Base-by-base conservation (phyloP, 2,888 invertebrate genomes). In the Parnassius smintheus region DNA sequence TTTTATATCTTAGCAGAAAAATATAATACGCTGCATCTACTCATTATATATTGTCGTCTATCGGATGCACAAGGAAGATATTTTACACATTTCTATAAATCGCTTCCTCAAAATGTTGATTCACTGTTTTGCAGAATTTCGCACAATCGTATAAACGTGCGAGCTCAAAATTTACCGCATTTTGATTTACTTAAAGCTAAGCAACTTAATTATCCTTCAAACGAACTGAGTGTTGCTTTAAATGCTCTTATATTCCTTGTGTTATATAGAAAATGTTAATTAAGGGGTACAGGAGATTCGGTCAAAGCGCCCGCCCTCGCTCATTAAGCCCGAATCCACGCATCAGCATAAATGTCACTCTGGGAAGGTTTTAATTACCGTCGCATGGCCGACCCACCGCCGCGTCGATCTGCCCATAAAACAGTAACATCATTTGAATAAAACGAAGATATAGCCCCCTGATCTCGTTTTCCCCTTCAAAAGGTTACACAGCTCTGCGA, bases 311-410 rank as follows among this genome's bases (percentile, higher is more conserved):
- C 83, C 85, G 85, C 83, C 78, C 76, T 73, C 70, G 69, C 75
- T 82, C 83, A 85, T 88, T 88, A 86, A 83, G 76, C 68, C 72
- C 65, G 77, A 75, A 78, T 81, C 80, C 81, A 77, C 77, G 77
- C 83, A 88, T 88, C 86, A 87, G 82, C 84, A 83, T 89, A 83
- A 89, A 89, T 88, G 90, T 88, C 89, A 88, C 83, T 77, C 72
- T 35, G 73, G 71, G 75, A 82, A 87, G 83, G 78, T 84, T 89
- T 90, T 90, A 89, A 90, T 89, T 89, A 89, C 83, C 75, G 69
- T 68, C 66, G 67, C 71, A 62, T 56, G 64, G 66, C 71, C 74
- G 86, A 86, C 87, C 87, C 81, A 86, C 87, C 88, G 77, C 87
- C 88, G 77, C 85, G 70, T 72, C 66, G 71, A 74, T 72, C 68